Base-by-base conservation (phyloP, 2,888 invertebrate genomes). In the Eupithecia insigniata region DNA sequence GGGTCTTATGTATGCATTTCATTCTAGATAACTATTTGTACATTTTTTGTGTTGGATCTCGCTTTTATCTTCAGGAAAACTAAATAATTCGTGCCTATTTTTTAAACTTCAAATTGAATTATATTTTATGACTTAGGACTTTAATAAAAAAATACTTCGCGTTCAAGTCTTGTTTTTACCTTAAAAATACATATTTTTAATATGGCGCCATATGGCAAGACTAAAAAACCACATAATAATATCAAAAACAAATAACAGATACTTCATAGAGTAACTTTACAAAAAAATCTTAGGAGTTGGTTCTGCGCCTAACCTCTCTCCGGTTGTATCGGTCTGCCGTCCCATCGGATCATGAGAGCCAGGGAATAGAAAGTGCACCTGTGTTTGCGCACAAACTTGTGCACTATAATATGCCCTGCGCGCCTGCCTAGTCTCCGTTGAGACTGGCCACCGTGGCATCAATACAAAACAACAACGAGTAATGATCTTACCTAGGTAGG, bases 1-100 rank as follows among this genome's bases (percentile, higher is more conserved):
- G 65, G 34, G 12, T 22, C 36, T 36, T 36, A 26, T 34, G 34
- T 36, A 36, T 70, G 51, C 65, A 66, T 68, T 43, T 55, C 26
- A 30, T 67, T 61, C 30, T 10, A 34, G 55, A 0, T 55, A 55
- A 14, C n/a, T n/a, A n/a, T 55, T 22, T 2, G 3, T 62, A n/a
- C n/a, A n/a, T n/a, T n/a, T n/a, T 7, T 32, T 18, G n/a, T 10
- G 32, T 18, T 32, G 3, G 32, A 0, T 22, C 58, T 58, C 6
- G 16, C 60, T 60, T 18, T 60, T 18, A 22, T 30, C 30, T 60
- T 18, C 5, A 55, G 1, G 14, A 12, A 51, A 51, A 22, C 55
- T 4, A 55, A n/a, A 14, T 55, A 12, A 55, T 55, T 26, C 26
- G 2, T 55, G 26, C 26, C 26, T 51, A 22, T 22, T 22, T 22